These are phyloP conservation scores for Meloidogyne floridensis DNA, from an alignment of 1,140 invertebrate species.

Conservation along the genomic window DNA sequence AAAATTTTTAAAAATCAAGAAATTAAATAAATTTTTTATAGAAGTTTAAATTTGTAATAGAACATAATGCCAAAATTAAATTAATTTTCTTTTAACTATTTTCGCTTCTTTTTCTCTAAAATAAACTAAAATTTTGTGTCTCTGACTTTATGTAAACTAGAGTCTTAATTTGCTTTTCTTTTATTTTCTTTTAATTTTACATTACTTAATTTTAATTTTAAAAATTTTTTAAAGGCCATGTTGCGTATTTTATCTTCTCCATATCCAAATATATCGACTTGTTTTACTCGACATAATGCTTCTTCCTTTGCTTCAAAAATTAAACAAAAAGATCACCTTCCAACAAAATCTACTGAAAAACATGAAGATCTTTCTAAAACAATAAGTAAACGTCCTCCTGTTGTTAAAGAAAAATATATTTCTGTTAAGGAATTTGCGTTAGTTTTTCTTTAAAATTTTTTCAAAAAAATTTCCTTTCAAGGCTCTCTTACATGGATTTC, in stretches of 20 bases:
- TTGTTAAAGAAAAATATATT: constrained; percentile 3
- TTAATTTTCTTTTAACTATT: no score
- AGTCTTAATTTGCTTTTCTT: no score
- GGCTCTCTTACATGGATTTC: constrained; percentile 90
- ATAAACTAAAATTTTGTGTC: no score
- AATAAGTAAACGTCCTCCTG: background rate
- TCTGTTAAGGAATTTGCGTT: constrained; percentile 21
- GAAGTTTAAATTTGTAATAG: no score
- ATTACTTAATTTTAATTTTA: no score
- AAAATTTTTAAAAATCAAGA: no score
- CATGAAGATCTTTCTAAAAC: background rate
- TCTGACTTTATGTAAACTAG: no score
- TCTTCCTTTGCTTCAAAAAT: background rate
- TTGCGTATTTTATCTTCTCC: background rate
- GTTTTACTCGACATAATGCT: background rate
- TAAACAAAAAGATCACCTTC: background rate
- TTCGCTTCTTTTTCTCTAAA: no score
- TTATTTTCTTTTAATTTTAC: no score
- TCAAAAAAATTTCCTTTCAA: constrained; percentile 47
- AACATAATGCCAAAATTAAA: no score
- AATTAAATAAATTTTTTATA: no score
- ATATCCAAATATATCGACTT: background rate
- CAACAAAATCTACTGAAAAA: background rate
- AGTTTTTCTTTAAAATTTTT: background rate
- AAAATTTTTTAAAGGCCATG: background rate